Base-by-base conservation (phyloP, 2,113 vertebrate species). In the Lethenteron reissneri region DNA sequence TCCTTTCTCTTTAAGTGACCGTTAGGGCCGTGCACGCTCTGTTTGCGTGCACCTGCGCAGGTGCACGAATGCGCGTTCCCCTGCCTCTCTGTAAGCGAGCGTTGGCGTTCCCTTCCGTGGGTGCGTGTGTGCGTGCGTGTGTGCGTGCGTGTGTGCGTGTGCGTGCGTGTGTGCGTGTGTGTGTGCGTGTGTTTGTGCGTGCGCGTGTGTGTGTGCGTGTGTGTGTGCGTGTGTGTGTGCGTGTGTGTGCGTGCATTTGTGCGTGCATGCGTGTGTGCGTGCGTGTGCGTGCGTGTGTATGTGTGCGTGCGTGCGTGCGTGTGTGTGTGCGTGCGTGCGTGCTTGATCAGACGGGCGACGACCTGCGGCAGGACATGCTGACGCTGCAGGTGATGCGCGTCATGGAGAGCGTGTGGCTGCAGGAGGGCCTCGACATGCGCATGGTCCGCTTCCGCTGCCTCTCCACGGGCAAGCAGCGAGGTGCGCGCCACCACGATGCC, bases 321-420 rank as follows among this genome's bases (percentile, higher is more conserved):
- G 4, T 1, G 3, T 41, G 25, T 2, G 25, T 41, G 25, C 25
- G 25, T 41, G 3, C 4, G 41, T 6, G 41, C 41, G 41, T 41
- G 41, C 4, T 41, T 41, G 41, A 41, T 1, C 78, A 97, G 92
- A 89, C 87, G 0, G 92, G 92, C 3, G 92, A 96, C 1, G 92
- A 95, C 79, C 85, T 97, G 75, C 82, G 92, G 56, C 92, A 97
- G 80, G 92, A 97, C 82, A 97, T 97, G 92, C 81, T 97, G 75
- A 97, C 92, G 0, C 82, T 97, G 79, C 92, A 97, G 81, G 86
- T 95, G 81, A 97, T 97, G 70, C 86, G 88, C 25, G 88, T 97
- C 80, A 97, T 97, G 92, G 95, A 91, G 81, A 95, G 94, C 80
- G 94, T 97, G 80, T 96, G 92, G 92, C 85, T 96, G 74, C 90